Conservation (phyloP, 2,797 vertebrate genomes). For the Trematomus bernacchii region DNA sequence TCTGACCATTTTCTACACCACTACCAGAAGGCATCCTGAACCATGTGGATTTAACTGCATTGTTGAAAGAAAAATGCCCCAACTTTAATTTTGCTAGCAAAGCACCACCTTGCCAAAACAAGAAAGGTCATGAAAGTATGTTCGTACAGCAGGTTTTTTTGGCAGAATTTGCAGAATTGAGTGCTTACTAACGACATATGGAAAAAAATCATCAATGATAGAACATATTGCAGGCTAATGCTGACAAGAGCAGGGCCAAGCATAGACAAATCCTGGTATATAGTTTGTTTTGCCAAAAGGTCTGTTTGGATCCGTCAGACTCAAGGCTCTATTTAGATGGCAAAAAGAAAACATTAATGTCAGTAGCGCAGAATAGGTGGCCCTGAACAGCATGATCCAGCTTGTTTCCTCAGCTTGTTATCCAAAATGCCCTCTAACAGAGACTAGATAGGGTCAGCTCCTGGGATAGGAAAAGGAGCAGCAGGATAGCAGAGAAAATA, state of each 20-base stretch:
- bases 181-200: conserved; percentile 28
- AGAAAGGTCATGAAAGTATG: conserved; percentile 49
- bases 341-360: conserved; percentile 46
- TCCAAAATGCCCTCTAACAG: conserved; percentile 59
- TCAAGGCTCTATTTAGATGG: conserved; percentile 12
- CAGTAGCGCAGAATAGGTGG: conserved; percentile 26
- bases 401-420: conserved; percentile 63
- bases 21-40: conserved; percentile 9
- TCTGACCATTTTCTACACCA: conserved; percentile 15
- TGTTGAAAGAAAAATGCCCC: background rate
- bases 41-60: conserved; percentile 29
- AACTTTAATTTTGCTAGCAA: conserved; percentile 42
- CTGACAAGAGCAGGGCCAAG: conserved; percentile 19
- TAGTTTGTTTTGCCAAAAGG: background rate
- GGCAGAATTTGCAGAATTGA: conserved; percentile 33
- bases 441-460: conserved; percentile 36
- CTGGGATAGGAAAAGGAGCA: conserved; percentile 29
- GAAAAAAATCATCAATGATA: background rate
- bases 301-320: conserved; percentile 20
- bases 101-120: conserved; percentile 50
- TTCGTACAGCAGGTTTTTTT: conserved; percentile 46
- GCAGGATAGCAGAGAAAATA: conserved; percentile 40
- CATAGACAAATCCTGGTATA: conserved; percentile 11
- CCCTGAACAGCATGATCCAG: conserved; percentile 52
- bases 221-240: background rate